phyloP scores from a whole-genome alignment of 2,797 vertebrate genomes.

The Vireo griseus region DNA sequence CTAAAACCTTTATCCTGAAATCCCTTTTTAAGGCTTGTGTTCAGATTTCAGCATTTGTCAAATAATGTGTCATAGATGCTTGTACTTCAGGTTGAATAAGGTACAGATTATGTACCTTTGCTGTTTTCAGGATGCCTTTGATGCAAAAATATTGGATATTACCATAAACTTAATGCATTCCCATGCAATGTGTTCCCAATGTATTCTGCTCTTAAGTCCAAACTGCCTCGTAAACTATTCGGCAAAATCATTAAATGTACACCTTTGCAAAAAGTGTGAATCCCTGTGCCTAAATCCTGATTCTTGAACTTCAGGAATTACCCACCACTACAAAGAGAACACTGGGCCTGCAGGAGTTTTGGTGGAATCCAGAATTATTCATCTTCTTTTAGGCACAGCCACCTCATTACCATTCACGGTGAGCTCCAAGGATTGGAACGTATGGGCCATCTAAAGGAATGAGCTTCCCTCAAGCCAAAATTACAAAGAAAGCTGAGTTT shows the following conservation, averaged over 20 bases:
- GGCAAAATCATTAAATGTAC: not conserved
- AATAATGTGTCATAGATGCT: not conserved
- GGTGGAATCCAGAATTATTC: not conserved
- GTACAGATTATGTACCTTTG: not conserved
- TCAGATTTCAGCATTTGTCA: not conserved
- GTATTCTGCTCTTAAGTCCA: not conserved
- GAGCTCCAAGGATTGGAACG: rapidly evolving
- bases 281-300: not conserved
- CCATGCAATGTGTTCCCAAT: not conserved
- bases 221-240: not conserved
- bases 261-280: not conserved
- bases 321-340: not conserved
- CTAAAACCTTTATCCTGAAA: not conserved
- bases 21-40: not conserved
- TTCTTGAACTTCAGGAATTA: not conserved
- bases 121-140: not conserved
- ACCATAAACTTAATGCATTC: not conserved
- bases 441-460: too few species aligned
- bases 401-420: not conserved
- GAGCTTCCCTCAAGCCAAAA: not conserved
- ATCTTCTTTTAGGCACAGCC: not conserved
- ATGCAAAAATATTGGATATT: not conserved
- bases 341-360: not conserved
- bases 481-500: not conserved
- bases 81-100: not conserved